Conservation (phyloP, 2,797 vertebrate species). For the Discoglossus pictus region DNA sequence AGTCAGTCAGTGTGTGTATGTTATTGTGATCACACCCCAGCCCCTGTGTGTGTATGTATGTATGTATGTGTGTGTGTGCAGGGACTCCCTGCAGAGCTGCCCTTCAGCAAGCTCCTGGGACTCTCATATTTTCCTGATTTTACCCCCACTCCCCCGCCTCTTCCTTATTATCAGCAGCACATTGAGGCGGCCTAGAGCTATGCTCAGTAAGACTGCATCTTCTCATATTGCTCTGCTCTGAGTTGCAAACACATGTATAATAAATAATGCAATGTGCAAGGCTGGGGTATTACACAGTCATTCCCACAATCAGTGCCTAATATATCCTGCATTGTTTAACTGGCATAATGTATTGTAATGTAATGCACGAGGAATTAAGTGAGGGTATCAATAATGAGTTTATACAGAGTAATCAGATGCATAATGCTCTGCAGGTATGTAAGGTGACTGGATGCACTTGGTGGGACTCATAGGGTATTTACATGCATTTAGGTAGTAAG, state of each 20-base stretch:
- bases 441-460: too few species aligned
- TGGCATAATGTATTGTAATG: too few species aligned
- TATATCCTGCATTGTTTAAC: background rate
- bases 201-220: background rate
- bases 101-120: slow-evolving; percentile 15
- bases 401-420: too few species aligned
- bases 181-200: background rate
- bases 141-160: too few species aligned
- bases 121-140: background rate
- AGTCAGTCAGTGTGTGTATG: background rate
- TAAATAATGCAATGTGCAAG: slow-evolving; percentile 4
- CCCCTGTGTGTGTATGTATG: too few species aligned
- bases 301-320: background rate
- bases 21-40: slow-evolving; percentile 1
- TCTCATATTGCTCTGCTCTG: background rate
- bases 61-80: background rate
- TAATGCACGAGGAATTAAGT: too few species aligned
- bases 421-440: too few species aligned
- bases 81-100: background rate
- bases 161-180: background rate
- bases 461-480: too few species aligned
- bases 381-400: too few species aligned
- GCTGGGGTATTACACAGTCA: background rate
- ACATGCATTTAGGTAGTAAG: too few species aligned
- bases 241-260: background rate